phyloP scores from a whole-genome alignment of 2,113 vertebrate species.

The Esox niger region DNA sequence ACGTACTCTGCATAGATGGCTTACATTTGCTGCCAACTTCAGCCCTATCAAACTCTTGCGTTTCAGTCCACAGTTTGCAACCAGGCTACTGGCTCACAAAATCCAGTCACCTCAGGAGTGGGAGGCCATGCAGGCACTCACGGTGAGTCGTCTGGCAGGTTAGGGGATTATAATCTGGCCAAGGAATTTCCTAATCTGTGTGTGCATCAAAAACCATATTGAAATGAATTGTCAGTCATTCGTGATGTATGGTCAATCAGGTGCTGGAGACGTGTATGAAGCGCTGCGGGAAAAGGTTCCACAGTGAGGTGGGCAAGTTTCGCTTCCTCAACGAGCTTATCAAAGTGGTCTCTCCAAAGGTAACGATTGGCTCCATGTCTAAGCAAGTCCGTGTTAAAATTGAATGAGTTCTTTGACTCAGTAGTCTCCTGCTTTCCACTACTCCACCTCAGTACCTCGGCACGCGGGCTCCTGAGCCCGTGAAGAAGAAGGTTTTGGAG shows the following conservation, averaged over 20 bases:
- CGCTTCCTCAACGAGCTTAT: slow-evolving; percentile 98
- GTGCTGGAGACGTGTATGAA: slow-evolving; percentile 97
- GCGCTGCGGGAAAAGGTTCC: slow-evolving; percentile 92
- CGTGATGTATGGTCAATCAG: slow-evolving; percentile 55
- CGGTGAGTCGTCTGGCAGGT: slow-evolving; percentile 77
- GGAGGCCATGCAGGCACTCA: slow-evolving; percentile 94
- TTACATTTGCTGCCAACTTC: no score
- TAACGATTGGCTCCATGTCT: slow-evolving; percentile 38
- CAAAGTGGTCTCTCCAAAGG: slow-evolving; percentile 98
- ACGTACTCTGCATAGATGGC: no score
- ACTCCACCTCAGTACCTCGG: slow-evolving; percentile 84
- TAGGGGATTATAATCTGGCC: no score
- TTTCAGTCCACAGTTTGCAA: slow-evolving; percentile 90
- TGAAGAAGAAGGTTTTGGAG: slow-evolving; percentile 94
- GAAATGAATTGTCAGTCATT: neutral
- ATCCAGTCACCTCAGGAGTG: slow-evolving; percentile 98
- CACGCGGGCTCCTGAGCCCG: slow-evolving; percentile 88
- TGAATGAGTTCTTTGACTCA: neutral
- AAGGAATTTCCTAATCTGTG: no score
- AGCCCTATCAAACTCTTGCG: slow-evolving; percentile 8
- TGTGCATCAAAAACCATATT: neutral
- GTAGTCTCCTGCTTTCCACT: neutral
- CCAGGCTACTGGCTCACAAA: slow-evolving; percentile 95
- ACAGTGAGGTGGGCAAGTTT: slow-evolving; percentile 96
- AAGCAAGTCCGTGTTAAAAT: neutral